phyloP scores from a whole-genome alignment of 2,888 invertebrate species.

The Teleiodes luculella region DNA sequence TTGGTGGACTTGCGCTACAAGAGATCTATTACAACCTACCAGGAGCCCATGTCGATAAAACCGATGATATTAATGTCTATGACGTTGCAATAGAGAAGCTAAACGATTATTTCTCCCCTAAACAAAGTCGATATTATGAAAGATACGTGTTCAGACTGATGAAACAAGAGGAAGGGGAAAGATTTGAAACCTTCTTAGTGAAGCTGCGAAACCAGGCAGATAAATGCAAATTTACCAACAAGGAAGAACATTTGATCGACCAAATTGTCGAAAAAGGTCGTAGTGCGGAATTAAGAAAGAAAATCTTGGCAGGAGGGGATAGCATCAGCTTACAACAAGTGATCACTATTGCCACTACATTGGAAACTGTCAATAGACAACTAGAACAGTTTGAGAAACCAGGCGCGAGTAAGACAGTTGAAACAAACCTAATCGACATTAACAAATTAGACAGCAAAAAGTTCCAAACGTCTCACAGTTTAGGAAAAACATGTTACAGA shows the following conservation, averaged over 20 bases:
- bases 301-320: background rate
- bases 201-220: too few relatives aligned
- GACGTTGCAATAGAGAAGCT: slow-evolving; percentile 16
- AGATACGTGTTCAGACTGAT: slow-evolving; percentile 19
- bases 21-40: too few relatives aligned
- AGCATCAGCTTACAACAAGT: background rate
- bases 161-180: slow-evolving; percentile 21
- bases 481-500: background rate
- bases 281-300: background rate
- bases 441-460: background rate
- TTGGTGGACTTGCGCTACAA: background rate
- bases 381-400: background rate
- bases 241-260: background rate
- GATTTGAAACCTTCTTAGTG: slow-evolving; percentile 20
- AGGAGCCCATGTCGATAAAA: slow-evolving; percentile 7
- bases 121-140: slow-evolving; percentile 19
- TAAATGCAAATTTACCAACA: background rate
- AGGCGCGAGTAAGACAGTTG: too few relatives aligned
- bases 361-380: background rate
- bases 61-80: slow-evolving; percentile 8
- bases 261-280: background rate
- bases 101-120: slow-evolving; percentile 19
- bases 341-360: background rate
- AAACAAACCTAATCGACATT: background rate
- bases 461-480: background rate